Evolutionary conservation across 2,797 vertebrate species (phyloP).

Genomic region (Acanthurus tractus): DNA sequence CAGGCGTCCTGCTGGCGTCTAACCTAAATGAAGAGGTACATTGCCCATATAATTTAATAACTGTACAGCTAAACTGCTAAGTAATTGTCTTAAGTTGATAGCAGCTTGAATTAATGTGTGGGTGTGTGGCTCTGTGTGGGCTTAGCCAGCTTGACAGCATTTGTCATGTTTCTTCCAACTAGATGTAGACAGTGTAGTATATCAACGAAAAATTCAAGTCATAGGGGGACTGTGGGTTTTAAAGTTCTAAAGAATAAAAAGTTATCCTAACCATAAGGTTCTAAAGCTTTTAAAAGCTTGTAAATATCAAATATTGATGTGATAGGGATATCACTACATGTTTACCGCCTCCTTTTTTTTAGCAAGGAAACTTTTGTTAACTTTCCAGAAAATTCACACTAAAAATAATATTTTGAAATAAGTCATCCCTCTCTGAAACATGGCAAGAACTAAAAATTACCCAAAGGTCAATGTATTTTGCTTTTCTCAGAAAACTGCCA

Average conservation of each 20-base stretch:
- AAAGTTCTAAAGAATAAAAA: background rate
- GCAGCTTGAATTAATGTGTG: constrained; percentile 16
- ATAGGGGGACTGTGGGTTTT: background rate
- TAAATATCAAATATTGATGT: background rate
- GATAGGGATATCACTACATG: background rate
- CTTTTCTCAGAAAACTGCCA: background rate
- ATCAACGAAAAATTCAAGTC: background rate
- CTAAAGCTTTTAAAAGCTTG: background rate
- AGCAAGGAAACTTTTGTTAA: background rate
- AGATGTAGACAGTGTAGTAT: background rate
- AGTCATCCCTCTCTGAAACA: background rate
- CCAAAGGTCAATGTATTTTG: background rate
- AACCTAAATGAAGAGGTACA: constrained; percentile 98
- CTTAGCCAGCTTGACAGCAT: constrained; percentile 1
- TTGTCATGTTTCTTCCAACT: constrained; percentile 7
- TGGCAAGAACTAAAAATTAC: background rate
- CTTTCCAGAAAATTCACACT: background rate
- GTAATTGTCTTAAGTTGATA: constrained; percentile 6
- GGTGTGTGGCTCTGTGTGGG: constrained; percentile 32
- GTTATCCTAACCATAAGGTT: background rate
- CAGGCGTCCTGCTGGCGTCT: constrained; percentile 94
- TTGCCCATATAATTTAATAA: background rate
- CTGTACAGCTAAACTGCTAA: background rate
- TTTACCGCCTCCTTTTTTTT: background rate
- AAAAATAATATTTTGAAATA: background rate